Conservation (phyloP, 2,113 vertebrate species). For the Notarius lentiginosus region DNA sequence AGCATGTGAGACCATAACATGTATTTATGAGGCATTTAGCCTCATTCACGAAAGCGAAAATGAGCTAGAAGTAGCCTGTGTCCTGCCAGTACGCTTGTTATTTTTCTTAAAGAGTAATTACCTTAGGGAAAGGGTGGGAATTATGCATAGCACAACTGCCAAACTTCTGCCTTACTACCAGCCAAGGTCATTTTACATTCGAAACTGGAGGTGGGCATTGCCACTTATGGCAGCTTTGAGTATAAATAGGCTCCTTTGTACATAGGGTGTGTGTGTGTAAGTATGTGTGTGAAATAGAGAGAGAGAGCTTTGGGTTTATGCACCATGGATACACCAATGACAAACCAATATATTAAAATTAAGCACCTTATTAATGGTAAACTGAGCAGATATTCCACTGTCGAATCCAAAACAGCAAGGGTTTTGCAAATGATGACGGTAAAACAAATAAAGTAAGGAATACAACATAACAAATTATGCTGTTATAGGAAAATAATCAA, state of each 20-base stretch:
- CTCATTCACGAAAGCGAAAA: background rate
- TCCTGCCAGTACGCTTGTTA: slow-evolving; percentile 4
- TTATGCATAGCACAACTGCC: background rate
- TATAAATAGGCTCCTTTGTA: slow-evolving; percentile 16
- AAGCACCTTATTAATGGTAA: too few species aligned
- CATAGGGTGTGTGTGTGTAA: background rate
- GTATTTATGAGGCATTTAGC: background rate
- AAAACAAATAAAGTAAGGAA: background rate
- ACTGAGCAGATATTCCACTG: background rate
- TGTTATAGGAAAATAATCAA: background rate
- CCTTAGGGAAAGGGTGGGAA: slow-evolving; percentile 12
- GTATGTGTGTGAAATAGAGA: background rate
- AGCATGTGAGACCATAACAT: background rate
- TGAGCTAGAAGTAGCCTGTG: background rate
- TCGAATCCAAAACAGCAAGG: background rate
- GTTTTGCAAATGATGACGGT: background rate
- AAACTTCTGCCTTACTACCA: slow-evolving; percentile 7
- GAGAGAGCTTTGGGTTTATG: background rate
- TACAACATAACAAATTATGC: background rate
- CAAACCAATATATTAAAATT: background rate
- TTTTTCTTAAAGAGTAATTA: slow-evolving; percentile 14
- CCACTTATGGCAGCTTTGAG: slow-evolving; percentile 5
- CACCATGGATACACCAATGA: background rate
- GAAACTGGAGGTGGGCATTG: slow-evolving; percentile 5
- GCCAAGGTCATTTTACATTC: slow-evolving; percentile 10